These are phyloP conservation scores for Prinia subflava DNA, from an alignment of 2,113 vertebrate species.

Conservation along the genomic window DNA sequence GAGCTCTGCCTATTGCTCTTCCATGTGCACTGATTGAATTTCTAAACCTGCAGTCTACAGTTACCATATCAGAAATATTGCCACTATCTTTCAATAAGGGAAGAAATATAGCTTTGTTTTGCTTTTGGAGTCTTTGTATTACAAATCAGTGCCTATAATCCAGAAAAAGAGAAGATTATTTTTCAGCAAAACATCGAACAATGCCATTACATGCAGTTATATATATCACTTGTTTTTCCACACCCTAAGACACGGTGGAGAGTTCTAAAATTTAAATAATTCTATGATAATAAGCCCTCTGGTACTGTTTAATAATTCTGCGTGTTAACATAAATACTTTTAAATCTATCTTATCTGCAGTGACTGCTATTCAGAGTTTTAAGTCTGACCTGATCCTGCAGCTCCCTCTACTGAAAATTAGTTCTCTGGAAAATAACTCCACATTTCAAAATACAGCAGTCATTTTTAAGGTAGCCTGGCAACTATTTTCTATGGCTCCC, in stretches of 20 bases:
- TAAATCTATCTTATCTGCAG: slow-evolving; percentile 17
- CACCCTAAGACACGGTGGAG: not conserved
- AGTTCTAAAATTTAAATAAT: slow-evolving; percentile 15
- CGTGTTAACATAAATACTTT: not conserved
- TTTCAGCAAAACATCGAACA: not conserved
- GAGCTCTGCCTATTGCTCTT: not conserved
- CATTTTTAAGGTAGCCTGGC: slow-evolving; percentile 33
- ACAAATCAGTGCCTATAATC: not conserved
- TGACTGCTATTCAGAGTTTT: not conserved
- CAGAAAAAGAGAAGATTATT: not conserved
- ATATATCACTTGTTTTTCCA: not conserved
- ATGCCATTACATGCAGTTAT: not conserved
- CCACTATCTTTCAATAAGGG: not conserved
- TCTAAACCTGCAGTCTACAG: not conserved
- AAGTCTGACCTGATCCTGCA: slow-evolving; percentile 37
- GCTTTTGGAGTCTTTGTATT: not conserved
- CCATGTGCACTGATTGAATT: not conserved
- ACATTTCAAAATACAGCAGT: not conserved
- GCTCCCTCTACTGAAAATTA: slow-evolving; percentile 62
- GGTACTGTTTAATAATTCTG: slow-evolving; percentile 14
- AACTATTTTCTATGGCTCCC: not conserved
- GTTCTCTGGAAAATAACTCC: not conserved
- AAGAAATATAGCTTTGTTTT: slow-evolving; percentile 12
- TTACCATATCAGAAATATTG: not conserved
- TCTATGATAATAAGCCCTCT: not conserved